Evolutionary conservation across 2,888 invertebrate genomes (phyloP), one percentile per base, ranked within the genome.

Genomic region (Odontocerum albicorne): DNA sequence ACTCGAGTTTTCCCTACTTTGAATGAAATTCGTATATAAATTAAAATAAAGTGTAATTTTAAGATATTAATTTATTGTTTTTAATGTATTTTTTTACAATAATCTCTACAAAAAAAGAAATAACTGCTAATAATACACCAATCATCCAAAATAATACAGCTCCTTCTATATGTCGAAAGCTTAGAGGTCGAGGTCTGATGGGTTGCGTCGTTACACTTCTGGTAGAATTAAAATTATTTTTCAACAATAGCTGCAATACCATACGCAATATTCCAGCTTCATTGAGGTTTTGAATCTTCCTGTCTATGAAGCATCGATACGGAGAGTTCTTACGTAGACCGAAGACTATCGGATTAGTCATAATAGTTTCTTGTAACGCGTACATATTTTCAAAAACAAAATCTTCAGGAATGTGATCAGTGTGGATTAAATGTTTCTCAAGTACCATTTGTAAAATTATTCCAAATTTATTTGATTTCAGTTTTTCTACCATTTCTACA

Each of bases 81-180:
- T n/a, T n/a, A n/a, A n/a, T n/a, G n/a, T n/a, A n/a, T n/a, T n/a
- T n/a, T n/a, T n/a, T n/a, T n/a, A 36, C 12, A 21, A 42, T 19
- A 20, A 49, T 33, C 42, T 49, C 49, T 12, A 15, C 17, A 2
- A 49, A 2, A 49, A 49, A 49, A 19, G 10, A 19, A 20, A 40
- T 3, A 19, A 33, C 3, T 15, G 32, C 38, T 4, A 42, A 10
- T 3, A 8, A 12, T 20, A 42, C 40, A 1, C 49, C 49, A 4
- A 32, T 3, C 2, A 12, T 2, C 6, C 31, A 10, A n/a, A 49
- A 20, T n/a, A n/a, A n/a, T n/a, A n/a, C n/a, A n/a, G n/a, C n/a
- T n/a, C n/a, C n/a, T n/a, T n/a, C n/a, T n/a, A n/a, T n/a, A n/a
- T n/a, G n/a, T n/a, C n/a, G n/a, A n/a, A n/a, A n/a, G n/a, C n/a